phyloP scores from a whole-genome alignment of 1,140 invertebrate species.

The Protaetia brevitarsis region DNA sequence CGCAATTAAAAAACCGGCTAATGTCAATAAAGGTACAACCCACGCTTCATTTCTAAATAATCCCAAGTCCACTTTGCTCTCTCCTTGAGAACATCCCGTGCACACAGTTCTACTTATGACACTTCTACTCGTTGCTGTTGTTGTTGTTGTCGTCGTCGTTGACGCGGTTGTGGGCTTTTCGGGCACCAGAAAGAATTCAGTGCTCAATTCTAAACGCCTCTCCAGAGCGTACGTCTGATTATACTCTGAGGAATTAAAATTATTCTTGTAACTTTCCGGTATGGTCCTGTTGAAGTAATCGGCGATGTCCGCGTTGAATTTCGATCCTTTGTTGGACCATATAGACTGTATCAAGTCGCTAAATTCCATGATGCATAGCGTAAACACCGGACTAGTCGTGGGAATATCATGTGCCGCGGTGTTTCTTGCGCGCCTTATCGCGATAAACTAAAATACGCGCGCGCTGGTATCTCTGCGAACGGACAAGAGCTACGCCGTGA shows the following conservation, averaged over 20 bases:
- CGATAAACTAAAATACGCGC: slow-evolving; percentile 5
- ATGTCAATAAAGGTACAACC: slow-evolving; percentile 79
- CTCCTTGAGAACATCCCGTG: slow-evolving; percentile 30
- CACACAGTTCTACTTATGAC: slow-evolving; percentile 37
- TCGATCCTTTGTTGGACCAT: not conserved
- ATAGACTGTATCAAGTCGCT: not conserved
- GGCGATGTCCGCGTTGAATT: not conserved
- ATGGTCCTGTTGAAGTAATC: slow-evolving; percentile 12
- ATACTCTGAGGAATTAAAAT: not conserved
- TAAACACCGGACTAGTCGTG: not conserved
- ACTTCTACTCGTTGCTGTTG: slow-evolving; percentile 37
- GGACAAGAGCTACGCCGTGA: too few relatives aligned
- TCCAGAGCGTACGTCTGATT: slow-evolving; percentile 31
- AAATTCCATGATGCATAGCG: not conserved
- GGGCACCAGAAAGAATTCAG: slow-evolving; percentile 72
- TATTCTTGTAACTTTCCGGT: not conserved
- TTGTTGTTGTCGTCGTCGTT: slow-evolving; percentile 42
- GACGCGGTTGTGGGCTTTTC: slow-evolving; percentile 44
- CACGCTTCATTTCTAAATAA: slow-evolving; percentile 71
- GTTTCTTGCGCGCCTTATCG: slow-evolving; percentile 1
- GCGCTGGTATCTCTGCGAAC: too few relatives aligned
- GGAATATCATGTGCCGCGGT: not conserved
- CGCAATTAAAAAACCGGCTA: slow-evolving; percentile 75
- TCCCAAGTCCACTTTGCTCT: slow-evolving; percentile 23
- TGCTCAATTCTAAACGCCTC: slow-evolving; percentile 67